A percentile compares a stretch with the other conserved stretches of the same genome.
Evolutionary conservation across 1,140 invertebrate genomes (phyloP).

Genomic region (Neodiprion pinetum): DNA sequence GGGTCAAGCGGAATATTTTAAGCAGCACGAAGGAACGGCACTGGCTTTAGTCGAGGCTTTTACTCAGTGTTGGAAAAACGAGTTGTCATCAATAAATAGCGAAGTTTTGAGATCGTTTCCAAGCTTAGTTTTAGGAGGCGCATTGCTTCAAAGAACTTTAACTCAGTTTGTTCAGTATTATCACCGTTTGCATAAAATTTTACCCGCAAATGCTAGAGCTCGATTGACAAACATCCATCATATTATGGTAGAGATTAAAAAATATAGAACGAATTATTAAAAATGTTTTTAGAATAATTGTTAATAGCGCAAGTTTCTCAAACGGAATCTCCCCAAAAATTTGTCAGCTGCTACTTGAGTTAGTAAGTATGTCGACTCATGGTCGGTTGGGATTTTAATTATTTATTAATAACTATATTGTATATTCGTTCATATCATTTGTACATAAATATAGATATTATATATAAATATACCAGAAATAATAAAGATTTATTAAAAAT

Average conservation of each 20-base stretch:
- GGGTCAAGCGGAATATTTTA: constrained; percentile 78
- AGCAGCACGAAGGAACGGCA: constrained; percentile 85
- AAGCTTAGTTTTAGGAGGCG: constrained; percentile 93
- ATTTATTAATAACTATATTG: too few species aligned
- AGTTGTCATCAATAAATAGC: constrained; percentile 91
- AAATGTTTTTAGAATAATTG: background rate
- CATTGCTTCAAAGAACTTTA: constrained; percentile 90
- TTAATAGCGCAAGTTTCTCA: too few species aligned
- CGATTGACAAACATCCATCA: constrained; percentile 98
- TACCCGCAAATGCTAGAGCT: constrained; percentile 86
- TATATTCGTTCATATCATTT: too few species aligned
- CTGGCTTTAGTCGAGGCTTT: constrained; percentile 87
- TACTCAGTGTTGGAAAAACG: constrained; percentile 91
- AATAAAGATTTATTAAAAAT: too few species aligned
- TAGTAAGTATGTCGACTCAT: too few species aligned
- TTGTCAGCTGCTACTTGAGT: too few species aligned
- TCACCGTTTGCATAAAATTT: constrained; percentile 94
- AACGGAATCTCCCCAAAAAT: too few species aligned
- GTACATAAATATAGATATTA: too few species aligned
- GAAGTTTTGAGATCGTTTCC: constrained; percentile 96
- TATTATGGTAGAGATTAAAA: constrained; percentile 99
- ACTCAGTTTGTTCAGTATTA: constrained; percentile 98
- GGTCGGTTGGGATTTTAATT: too few species aligned
- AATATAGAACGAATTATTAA: constrained; percentile 93
- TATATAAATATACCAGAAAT: too few species aligned